Evolutionary conservation across 2,113 vertebrate species (phyloP).

Genomic region (Apus apus): DNA sequence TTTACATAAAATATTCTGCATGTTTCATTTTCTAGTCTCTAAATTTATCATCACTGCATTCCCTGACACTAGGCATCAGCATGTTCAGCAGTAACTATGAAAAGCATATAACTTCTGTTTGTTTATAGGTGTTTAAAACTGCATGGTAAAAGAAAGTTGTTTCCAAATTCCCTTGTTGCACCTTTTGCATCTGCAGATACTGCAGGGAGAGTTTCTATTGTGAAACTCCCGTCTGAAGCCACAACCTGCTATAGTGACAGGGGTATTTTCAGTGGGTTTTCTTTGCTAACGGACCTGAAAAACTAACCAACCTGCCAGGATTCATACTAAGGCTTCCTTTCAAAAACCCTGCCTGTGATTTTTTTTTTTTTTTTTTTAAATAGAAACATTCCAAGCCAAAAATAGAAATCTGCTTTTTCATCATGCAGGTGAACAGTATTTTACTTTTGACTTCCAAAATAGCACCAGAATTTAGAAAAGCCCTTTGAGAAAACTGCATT

Average conservation of each 20-base stretch:
- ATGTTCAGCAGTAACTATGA: not conserved
- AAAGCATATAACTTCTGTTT: not conserved
- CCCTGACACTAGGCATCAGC: not conserved
- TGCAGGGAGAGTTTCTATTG: not conserved
- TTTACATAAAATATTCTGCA: not conserved
- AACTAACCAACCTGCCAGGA: not conserved
- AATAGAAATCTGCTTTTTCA: not conserved
- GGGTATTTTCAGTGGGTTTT: not conserved
- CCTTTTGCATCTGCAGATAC: not conserved
- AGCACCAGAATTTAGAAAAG: accelerated
- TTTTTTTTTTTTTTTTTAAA: not conserved
- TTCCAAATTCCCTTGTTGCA: not conserved
- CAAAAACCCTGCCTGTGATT: not conserved
- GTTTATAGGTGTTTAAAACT: not conserved
- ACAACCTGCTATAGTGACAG: not conserved
- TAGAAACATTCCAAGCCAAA: not conserved
- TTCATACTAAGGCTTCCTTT: not conserved
- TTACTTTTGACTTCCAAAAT: not conserved
- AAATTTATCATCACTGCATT: not conserved
- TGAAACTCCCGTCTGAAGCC: not conserved
- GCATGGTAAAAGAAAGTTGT: not conserved
- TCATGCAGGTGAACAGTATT: not conserved
- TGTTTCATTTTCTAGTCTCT: not conserved
- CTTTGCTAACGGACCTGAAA: not conserved
- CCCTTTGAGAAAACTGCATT: not conserved